Evolutionary conservation across 2,888 invertebrate genomes (phyloP).

Genomic region (Serrognathus titanus): DNA sequence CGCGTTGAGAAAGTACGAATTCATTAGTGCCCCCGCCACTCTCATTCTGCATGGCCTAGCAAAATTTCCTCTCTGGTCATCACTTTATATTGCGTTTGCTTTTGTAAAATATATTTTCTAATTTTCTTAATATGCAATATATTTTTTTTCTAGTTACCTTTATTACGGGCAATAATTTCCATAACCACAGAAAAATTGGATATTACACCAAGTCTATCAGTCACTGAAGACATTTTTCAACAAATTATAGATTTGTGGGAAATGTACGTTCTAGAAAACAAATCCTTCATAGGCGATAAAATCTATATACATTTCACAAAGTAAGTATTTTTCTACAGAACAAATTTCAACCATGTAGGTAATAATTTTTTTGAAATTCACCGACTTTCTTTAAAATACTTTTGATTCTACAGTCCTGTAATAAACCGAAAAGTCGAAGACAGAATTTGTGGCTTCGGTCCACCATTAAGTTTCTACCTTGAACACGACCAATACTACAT

Average conservation of each 20-base stretch:
- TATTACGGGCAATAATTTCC: constrained; percentile 59
- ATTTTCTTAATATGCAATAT: too few relatives aligned
- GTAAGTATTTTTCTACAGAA: constrained; percentile 40
- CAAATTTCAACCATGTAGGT: too few relatives aligned
- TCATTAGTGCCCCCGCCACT: too few relatives aligned
- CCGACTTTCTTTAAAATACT: background rate
- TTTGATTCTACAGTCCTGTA: constrained; percentile 58
- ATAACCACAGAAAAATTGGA: constrained; percentile 41
- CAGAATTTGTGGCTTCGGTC: constrained; percentile 70
- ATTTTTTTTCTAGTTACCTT: constrained; percentile 54
- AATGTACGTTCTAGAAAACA: constrained; percentile 64
- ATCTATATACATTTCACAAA: constrained; percentile 71
- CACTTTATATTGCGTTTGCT: too few relatives aligned
- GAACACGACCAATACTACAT: constrained; percentile 62
- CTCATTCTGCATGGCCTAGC: too few relatives aligned
- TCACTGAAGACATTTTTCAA: constrained; percentile 57
- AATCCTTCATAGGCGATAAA: constrained; percentile 69
- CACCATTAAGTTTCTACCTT: constrained; percentile 67
- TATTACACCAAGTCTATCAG: constrained; percentile 61
- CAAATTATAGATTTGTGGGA: constrained; percentile 65
- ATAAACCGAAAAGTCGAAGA: constrained; percentile 81
- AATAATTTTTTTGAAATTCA: too few relatives aligned
- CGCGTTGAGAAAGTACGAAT: too few relatives aligned
- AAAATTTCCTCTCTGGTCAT: too few relatives aligned
- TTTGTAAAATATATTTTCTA: too few relatives aligned